Evolutionary conservation across 2,888 invertebrate species (phyloP).

Genomic region (Tetrapedia diversipes): DNA sequence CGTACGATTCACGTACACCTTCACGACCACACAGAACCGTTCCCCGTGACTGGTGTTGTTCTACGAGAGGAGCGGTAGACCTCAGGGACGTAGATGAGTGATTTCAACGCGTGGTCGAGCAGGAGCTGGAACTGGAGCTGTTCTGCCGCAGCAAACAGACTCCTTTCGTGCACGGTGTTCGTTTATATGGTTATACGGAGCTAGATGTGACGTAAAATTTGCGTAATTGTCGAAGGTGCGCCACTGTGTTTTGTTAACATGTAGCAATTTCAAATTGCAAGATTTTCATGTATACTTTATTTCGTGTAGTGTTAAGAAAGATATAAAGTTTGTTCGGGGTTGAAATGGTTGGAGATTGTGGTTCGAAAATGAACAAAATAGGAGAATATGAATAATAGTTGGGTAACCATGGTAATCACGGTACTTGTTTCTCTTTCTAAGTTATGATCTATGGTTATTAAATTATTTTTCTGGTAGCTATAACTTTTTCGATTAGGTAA

Average conservation of each 20-base stretch:
- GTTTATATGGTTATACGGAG: background rate
- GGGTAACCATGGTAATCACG: background rate
- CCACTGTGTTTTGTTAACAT: background rate
- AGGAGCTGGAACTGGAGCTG: background rate
- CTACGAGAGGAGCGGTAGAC: slow-evolving; percentile 48
- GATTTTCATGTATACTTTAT: background rate
- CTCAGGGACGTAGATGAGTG: slow-evolving; percentile 50
- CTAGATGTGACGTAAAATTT: background rate
- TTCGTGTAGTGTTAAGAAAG: background rate
- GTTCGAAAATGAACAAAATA: background rate
- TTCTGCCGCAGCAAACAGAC: background rate
- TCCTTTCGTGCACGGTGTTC: background rate
- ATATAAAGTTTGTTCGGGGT: background rate
- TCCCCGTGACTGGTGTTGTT: slow-evolving; percentile 48
- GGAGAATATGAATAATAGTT: background rate
- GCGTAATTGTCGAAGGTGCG: background rate
- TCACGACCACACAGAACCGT: slow-evolving; percentile 44
- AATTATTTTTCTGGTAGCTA: background rate
- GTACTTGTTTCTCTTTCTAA: background rate
- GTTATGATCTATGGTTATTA: background rate
- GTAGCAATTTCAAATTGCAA: background rate
- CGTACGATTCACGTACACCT: slow-evolving; percentile 54
- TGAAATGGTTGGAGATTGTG: background rate
- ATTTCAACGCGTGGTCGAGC: slow-evolving; percentile 41
- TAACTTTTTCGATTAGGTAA: background rate